Conservation (phyloP, 92 coral and sea anemone genomes). For the Umimayanthus kanabou region DNA sequence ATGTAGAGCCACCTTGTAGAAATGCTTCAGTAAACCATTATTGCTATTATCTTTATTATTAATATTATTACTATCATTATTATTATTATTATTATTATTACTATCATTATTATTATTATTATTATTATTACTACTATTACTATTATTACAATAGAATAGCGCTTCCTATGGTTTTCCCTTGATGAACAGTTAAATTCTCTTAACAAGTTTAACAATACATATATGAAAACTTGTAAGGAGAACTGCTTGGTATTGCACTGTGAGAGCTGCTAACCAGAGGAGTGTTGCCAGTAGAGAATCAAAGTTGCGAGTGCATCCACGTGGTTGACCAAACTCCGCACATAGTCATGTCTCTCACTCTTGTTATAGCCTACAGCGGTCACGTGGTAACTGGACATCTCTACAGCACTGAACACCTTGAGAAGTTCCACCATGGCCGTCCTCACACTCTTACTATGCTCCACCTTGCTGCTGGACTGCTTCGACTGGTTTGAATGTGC, state of each 20-base stretch:
- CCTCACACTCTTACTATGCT: conserved; percentile 74
- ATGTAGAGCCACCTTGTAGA: too few relatives aligned
- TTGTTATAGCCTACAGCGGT: conserved; percentile 46
- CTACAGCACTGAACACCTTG: conserved; percentile 68
- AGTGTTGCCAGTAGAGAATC: conserved; percentile 80
- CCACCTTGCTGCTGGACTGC: conserved; percentile 57
- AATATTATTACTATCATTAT: too few relatives aligned
- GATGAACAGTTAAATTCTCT: not conserved
- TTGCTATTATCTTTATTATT: too few relatives aligned
- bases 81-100: too few relatives aligned
- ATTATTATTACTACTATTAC: too few relatives aligned
- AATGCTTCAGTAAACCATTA: too few relatives aligned
- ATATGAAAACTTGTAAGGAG: not conserved
- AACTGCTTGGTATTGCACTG: not conserved
- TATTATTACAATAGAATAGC: too few relatives aligned
- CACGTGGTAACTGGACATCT: conserved; percentile 46
- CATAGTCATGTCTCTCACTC: conserved; percentile 76
- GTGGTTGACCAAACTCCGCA: conserved; percentile 73
- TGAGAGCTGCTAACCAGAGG: conserved; percentile 32
- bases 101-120: too few relatives aligned
- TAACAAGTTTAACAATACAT: not conserved
- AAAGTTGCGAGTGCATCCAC: conserved; percentile 81
- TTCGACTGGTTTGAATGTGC: conserved; percentile 29
- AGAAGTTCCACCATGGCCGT: conserved; percentile 83
- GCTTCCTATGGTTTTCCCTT: not conserved